These are phyloP conservation scores for Saccopteryx leptura DNA, from an alignment of 2,113 vertebrate genomes.

Conservation along the genomic window DNA sequence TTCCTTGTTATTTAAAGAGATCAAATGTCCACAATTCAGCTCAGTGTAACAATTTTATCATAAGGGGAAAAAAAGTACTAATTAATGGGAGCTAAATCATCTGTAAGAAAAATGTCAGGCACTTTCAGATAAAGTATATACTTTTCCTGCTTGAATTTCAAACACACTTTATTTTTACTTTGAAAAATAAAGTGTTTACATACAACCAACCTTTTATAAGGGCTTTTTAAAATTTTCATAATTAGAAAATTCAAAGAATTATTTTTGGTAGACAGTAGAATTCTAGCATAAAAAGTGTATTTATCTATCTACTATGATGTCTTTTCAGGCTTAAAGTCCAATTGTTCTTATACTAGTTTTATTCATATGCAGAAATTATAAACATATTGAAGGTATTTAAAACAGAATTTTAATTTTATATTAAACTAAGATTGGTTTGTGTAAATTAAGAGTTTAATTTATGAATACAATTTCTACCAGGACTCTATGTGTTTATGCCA, in stretches of 20 bases:
- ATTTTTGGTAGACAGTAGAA: not conserved
- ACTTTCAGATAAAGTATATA: not conserved
- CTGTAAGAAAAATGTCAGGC: slow-evolving; percentile 12
- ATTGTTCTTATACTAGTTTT: not conserved
- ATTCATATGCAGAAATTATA: not conserved
- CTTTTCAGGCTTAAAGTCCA: not conserved
- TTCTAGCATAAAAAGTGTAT: not conserved
- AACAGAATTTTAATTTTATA: slow-evolving; percentile 31
- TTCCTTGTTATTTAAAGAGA: slow-evolving; percentile 67
- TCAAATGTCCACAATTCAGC: not conserved
- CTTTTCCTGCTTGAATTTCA: slow-evolving; percentile 57
- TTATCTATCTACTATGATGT: not conserved
- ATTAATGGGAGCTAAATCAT: not conserved
- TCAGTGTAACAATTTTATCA: not conserved
- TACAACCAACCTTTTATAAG: not conserved
- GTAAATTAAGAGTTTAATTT: not conserved
- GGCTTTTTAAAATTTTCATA: not conserved
- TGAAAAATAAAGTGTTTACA: slow-evolving; percentile 44
- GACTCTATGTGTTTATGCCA: not conserved
- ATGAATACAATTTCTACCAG: not conserved
- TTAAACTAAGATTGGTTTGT: slow-evolving; percentile 23
- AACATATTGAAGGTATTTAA: not conserved
- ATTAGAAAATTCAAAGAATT: slow-evolving; percentile 6
- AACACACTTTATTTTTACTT: not conserved
- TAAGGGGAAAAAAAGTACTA: not conserved